phyloP scores from a whole-genome alignment of 2,888 invertebrate genomes.

The Drosophila lutescens region DNA sequence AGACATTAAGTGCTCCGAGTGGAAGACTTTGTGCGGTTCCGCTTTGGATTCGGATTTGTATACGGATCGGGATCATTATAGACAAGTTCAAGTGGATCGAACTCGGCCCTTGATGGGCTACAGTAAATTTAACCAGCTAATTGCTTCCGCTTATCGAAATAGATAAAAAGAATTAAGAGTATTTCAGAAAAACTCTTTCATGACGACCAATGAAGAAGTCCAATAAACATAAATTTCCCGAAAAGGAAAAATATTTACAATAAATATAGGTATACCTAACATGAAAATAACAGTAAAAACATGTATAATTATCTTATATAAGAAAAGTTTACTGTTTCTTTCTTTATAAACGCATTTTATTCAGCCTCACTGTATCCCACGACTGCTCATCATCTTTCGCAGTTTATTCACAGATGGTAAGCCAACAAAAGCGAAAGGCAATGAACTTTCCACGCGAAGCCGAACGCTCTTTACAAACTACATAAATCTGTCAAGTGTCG shows the following conservation, averaged over 20 bases:
- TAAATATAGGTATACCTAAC: no score
- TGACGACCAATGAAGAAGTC: neutral
- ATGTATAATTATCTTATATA: no score
- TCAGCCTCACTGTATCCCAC: neutral
- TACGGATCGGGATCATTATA: conserved; percentile 39
- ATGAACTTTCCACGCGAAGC: conserved; percentile 27
- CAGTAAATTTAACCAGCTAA: conserved; percentile 36
- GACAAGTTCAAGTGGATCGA: conserved; percentile 62
- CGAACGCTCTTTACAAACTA: conserved; percentile 26
- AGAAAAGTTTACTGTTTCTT: no score
- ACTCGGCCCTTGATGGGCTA: conserved; percentile 53
- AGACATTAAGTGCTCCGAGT: conserved; percentile 66
- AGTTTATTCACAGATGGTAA: conserved; percentile 14
- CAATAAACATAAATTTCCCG: no score
- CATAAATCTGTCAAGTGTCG: conserved; percentile 62
- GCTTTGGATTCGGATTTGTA: conserved; percentile 1
- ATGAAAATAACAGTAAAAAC: no score
- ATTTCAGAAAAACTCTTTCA: conserved; percentile 9
- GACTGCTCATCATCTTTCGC: conserved; percentile 21
- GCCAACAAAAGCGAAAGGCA: conserved; percentile 33
- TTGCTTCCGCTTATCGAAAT: conserved; percentile 43
- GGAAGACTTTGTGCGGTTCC: conserved; percentile 14
- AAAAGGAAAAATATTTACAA: no score
- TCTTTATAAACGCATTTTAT: neutral
- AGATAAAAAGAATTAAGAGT: conserved; percentile 21